phyloP scores from a whole-genome alignment of 2,888 invertebrate species.

The Drosophila villosipedis region DNA sequence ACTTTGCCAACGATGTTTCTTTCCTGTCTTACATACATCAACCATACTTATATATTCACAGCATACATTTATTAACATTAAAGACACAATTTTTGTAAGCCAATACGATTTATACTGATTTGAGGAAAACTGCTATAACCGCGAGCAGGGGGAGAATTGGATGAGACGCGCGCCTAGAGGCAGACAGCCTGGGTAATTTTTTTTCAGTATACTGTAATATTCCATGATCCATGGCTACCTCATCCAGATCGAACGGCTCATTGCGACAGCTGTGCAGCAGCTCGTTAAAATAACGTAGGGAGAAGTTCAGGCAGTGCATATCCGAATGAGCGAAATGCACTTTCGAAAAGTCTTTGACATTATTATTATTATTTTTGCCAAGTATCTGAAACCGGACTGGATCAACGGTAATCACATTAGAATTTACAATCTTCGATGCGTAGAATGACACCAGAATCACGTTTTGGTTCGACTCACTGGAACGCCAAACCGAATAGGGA shows the following conservation, averaged over 20 bases:
- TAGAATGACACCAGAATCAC: constrained; percentile 18
- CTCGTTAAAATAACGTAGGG: constrained; percentile 19
- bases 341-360: background rate
- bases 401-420: background rate
- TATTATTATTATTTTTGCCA: fast-evolving
- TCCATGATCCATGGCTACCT: background rate
- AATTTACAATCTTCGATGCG: background rate
- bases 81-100: background rate
- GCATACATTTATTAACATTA: background rate
- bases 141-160: background rate
- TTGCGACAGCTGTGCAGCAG: constrained; percentile 2
- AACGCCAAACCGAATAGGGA: constrained; percentile 19
- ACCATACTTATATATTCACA: background rate
- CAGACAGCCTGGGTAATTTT: background rate
- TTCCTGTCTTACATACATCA: background rate
- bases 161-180: background rate
- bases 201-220: constrained; percentile 27
- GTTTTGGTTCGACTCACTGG: fast-evolving
- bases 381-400: background rate
- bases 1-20: background rate
- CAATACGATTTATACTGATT: background rate
- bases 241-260: background rate
- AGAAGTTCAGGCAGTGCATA: constrained; percentile 26
- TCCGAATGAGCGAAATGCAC: constrained; percentile 13
- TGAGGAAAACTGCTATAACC: background rate